A percentile compares a stretch with the other conserved stretches of the same genome.
These are phyloP conservation scores for Hemitrygon akajei DNA, from an alignment of 2,797 vertebrate species.

Conservation along the genomic window DNA sequence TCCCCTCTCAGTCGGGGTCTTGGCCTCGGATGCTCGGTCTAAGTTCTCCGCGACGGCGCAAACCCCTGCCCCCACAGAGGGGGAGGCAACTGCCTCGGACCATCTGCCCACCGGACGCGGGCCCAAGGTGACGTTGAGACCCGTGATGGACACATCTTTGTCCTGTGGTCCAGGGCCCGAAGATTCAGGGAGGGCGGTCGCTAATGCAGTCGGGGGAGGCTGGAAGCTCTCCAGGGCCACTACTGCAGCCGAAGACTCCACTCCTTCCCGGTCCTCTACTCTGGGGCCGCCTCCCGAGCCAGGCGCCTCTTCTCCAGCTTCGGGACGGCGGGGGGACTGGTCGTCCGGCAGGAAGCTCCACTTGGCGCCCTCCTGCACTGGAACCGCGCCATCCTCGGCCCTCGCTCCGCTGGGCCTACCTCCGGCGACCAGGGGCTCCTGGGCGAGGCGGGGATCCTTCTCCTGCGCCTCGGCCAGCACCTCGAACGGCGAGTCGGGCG, in stretches of 20 bases:
- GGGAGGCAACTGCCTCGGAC: background rate
- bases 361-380: conserved; percentile 40
- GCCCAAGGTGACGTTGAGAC: background rate
- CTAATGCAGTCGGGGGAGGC: background rate
- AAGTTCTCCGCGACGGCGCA: background rate
- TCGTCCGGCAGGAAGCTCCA: conserved; percentile 42
- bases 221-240: background rate
- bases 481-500: conserved; percentile 82
- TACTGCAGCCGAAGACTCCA: background rate
- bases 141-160: background rate
- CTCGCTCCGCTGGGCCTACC: conserved; percentile 7
- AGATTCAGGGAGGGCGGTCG: no score
- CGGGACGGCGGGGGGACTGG: conserved; percentile 46
- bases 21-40: background rate
- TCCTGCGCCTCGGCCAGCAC: conserved; percentile 65
- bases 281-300: conserved; percentile 44
- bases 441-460: conserved; percentile 48
- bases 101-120: background rate
- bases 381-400: no score
- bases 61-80: background rate
- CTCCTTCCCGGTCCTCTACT: conserved; percentile 3
- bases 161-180: no score
- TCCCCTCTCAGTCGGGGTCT: no score
- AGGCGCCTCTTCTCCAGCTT: conserved; percentile 46
- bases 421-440: no score